Base-by-base conservation (phyloP, 2,888 invertebrate species). In the Erpobdella octoculata region DNA sequence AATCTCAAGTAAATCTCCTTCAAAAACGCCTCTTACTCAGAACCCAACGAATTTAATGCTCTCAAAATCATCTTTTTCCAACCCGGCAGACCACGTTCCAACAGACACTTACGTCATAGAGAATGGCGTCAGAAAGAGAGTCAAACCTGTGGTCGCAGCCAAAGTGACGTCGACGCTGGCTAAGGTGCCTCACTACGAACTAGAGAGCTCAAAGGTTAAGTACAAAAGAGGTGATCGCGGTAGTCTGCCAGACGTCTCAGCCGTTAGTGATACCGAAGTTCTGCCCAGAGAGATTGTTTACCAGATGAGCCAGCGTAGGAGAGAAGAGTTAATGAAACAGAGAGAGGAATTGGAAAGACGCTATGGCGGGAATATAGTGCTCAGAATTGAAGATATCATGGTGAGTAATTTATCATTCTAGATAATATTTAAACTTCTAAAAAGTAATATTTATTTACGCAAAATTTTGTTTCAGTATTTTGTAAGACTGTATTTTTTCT, bases 221-320 rank as follows among this genome's bases (percentile, higher is more conserved):
- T 67, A 67, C 58, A 71, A 71, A 46, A 31, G 59, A 38, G 67
- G 41, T 9, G 66, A 58, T 28, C 2, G 31, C 58, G 73, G 73
- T 25, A 73, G 73, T 31, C 36, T 64, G 59, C 71, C 73, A 1
- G 71, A 73, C 36, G 71, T 73, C 18, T 73, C 67, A 25, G 8
- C 66, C 36, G 66, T 71, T 1, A 67, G 48, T n/a, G 62, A 53
- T 21, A 28, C 70, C 25, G 71, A 66, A 33, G 61, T 73, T n/a
- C 61, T 71, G 18, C 71, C 73, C 9, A 72, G 73, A 35, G 73
- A 73, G 38, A 65, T 37, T 18, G 73, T 73, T 5, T 73, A 73
- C 48, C 65, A 65, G 33, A 31, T 73, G 67, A 73, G 73, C 46
- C 73, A 73, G 61, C 62, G 71, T 28, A 71, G 46, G 48, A 71